Evolutionary conservation across 2,797 vertebrate species (phyloP).

Genomic region (Thalassophryne amazonica): DNA sequence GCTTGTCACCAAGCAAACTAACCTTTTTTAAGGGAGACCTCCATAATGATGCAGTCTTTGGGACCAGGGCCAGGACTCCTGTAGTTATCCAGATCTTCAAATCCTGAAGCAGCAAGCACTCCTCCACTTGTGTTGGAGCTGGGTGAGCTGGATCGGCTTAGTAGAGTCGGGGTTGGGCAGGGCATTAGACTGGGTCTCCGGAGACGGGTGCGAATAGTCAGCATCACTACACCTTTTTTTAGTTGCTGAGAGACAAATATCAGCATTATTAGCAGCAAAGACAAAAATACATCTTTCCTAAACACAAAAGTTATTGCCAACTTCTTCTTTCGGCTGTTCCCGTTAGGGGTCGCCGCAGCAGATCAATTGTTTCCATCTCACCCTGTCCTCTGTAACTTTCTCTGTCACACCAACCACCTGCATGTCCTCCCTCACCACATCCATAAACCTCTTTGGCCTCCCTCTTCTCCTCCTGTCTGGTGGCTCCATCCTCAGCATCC

Average conservation of each 20-base stretch:
- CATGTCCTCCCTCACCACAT: no score
- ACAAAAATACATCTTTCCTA: no score
- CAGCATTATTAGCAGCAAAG: not conserved
- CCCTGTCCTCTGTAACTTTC: no score
- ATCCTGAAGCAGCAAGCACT: conserved; percentile 24
- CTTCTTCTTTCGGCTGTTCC: no score
- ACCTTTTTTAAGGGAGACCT: conserved; percentile 88
- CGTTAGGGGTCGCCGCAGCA: no score
- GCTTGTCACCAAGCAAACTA: not conserved
- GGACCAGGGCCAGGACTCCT: conserved; percentile 81
- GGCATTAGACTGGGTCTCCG: conserved; percentile 93
- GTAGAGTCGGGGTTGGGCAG: conserved; percentile 86
- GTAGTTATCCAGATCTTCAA: conserved; percentile 75
- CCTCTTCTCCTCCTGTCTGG: no score
- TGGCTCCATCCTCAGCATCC: no score
- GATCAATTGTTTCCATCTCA: no score
- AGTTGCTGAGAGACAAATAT: conserved; percentile 81
- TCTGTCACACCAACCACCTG: no score
- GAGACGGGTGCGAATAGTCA: conserved; percentile 91
- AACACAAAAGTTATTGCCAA: no score
- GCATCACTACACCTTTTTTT: conserved; percentile 91
- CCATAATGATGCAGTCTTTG: conserved; percentile 95
- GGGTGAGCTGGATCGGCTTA: conserved; percentile 90
- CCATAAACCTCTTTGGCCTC: no score
- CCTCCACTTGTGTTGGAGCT: conserved; percentile 81